Base-by-base conservation (phyloP, 2,797 vertebrate species). In the Ambastaia sidthimunki region DNA sequence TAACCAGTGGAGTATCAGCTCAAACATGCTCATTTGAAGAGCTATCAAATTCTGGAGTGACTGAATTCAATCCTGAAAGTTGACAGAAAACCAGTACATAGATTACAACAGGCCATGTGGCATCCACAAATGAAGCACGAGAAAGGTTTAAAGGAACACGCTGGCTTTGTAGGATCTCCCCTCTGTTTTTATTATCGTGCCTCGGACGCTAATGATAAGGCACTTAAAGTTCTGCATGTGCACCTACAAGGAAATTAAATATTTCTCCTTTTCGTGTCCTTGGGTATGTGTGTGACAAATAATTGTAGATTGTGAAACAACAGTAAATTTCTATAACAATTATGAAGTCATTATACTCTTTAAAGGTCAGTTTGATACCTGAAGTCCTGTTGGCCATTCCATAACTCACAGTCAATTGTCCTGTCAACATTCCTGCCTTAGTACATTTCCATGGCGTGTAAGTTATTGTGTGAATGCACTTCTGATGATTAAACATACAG, bases 361-460 rank as follows among this genome's bases (percentile, higher is more conserved):
- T 48, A 78, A 62, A 62, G 19, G 57, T 69, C 65, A 69, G 75
- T 69, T 69, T 77, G 18, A 69, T 41, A 34, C n/a, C 25, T 34
- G 41, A 52, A 37, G n/a, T 50, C 12, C 50, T 1, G 1, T 48
- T 63, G 1, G 6, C 25, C 9, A n/a, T 21, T 76, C 11, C 0
- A 1, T 44, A 23, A 19, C 16, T 3, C 31, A 23, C n/a, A 34
- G 23, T 78, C 3, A 37, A 31, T 69, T 47, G 11, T 76, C 6
- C 37, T 28, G 7, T 76, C 55, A 62, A 57, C 7, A 16, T 4
- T n/a, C 60, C 7, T 44, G 18, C 9, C 16, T 65, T 7, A 21
- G 60, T 41, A 31, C 12, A 28, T 66, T 54, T 66, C 34, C 19
- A 37, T 18, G 7, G 7, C 19, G 11, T 68, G 63, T 34, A 5